Conservation (phyloP, 2,797 vertebrate genomes). For the Iguana delicatissima region DNA sequence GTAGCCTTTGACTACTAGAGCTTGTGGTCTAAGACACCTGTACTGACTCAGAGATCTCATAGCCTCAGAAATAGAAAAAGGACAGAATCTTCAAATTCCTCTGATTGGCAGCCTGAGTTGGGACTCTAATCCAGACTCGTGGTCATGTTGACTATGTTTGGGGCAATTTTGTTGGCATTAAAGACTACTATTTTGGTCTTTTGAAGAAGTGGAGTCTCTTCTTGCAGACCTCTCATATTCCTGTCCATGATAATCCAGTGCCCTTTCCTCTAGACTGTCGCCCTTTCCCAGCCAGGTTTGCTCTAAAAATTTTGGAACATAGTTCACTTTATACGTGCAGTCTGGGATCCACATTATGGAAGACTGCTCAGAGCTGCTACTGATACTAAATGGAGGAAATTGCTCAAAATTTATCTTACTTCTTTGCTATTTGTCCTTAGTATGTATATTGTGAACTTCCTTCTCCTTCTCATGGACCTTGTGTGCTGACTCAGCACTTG, state of each 20-base stretch:
- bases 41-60: neutral
- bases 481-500: conserved; percentile 70
- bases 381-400: conserved; percentile 14
- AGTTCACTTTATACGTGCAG: neutral
- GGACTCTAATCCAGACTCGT: neutral
- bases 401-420: conserved; percentile 42
- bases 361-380: neutral
- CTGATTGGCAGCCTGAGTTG: neutral
- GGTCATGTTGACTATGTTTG: neutral
- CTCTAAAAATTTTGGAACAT: neutral
- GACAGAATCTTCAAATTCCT: neutral
- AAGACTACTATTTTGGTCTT: neutral
- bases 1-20: neutral
- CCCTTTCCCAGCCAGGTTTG: neutral
- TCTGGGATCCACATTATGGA: neutral
- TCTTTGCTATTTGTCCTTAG: conserved; percentile 43
- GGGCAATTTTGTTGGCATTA: neutral
- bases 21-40: neutral
- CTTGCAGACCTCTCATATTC: neutral
- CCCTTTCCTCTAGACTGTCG: neutral
- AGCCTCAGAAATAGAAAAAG: neutral
- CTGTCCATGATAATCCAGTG: neutral
- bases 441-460: conserved; percentile 28
- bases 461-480: conserved; percentile 43
- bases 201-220: neutral